These are phyloP conservation scores for Oryzias woworae DNA, from an alignment of 2,113 vertebrate species.

Conservation along the genomic window DNA sequence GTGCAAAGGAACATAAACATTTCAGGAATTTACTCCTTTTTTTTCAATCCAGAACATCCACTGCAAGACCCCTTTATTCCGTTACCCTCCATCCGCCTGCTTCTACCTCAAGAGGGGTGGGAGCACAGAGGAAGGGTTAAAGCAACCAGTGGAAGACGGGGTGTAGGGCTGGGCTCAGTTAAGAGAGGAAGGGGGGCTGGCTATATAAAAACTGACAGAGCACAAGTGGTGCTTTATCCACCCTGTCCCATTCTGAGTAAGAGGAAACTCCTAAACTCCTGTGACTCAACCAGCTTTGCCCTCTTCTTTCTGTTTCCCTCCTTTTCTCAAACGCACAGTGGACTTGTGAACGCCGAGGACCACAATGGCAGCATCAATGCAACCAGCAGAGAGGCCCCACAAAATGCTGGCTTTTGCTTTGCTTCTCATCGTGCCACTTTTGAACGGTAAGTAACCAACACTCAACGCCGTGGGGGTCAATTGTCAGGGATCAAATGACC, in stretches of 20 bases:
- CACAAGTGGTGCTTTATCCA: constrained; percentile 76
- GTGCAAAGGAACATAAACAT: constrained; percentile 9
- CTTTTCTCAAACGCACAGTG: constrained; percentile 15
- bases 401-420: constrained; percentile 37
- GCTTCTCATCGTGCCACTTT: constrained; percentile 38
- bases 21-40: constrained; percentile 25
- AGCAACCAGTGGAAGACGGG: constrained; percentile 57
- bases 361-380: constrained; percentile 66
- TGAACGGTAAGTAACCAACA: constrained; percentile 50
- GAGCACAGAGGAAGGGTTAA: constrained; percentile 63
- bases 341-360: constrained; percentile 47
- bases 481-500: constrained; percentile 20
- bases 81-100: constrained; percentile 35
- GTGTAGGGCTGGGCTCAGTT: constrained; percentile 60
- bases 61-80: constrained; percentile 33
- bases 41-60: constrained; percentile 15
- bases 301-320: constrained; percentile 37
- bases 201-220: constrained; percentile 71
- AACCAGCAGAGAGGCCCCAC: constrained; percentile 13
- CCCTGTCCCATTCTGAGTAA: constrained; percentile 60
- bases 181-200: constrained; percentile 28
- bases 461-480: constrained; percentile 4
- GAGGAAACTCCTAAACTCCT: constrained; percentile 65
- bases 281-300: constrained; percentile 39
- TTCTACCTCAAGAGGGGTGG: constrained; percentile 33